Evolutionary conservation across 2,113 vertebrate species (phyloP).

Genomic region (Spheniscus mendiculus): DNA sequence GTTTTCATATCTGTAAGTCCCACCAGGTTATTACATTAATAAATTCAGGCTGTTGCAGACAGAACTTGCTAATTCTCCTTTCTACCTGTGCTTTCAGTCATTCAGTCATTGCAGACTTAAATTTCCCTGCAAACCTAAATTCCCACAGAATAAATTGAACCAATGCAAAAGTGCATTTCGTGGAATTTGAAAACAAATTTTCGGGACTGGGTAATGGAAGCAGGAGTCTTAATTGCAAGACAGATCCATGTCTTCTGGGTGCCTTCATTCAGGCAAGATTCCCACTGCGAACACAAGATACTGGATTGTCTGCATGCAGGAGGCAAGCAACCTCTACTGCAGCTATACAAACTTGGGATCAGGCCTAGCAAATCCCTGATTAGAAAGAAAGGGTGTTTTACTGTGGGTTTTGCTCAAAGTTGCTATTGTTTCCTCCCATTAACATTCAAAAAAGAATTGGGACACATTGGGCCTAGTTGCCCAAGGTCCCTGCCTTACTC

Average conservation of each 20-base stretch:
- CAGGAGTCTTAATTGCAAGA: background rate
- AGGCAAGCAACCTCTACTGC: background rate
- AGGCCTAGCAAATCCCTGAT: background rate
- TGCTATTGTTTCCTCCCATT: background rate
- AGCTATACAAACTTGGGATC: background rate
- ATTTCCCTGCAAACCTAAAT: background rate
- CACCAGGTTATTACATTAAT: background rate
- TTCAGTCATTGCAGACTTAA: background rate
- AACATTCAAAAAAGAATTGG: background rate
- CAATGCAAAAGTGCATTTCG: background rate
- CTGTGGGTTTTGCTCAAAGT: background rate
- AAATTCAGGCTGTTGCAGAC: background rate
- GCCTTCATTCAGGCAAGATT: background rate
- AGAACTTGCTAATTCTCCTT: background rate
- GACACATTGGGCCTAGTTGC: background rate
- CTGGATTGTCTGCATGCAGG: background rate
- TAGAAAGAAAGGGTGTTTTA: background rate
- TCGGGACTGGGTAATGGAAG: background rate
- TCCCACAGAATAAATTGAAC: background rate
- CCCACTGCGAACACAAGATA: background rate
- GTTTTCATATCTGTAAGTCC: background rate
- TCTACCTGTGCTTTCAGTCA: background rate
- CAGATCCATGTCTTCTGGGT: background rate
- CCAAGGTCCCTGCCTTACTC: background rate
- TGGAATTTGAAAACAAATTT: background rate